Percentiles rank a stretch among this genome's conserved stretches.
Evolutionary conservation across 2,113 vertebrate species (phyloP).

Genomic region (Pseudopodoces humilis): DNA sequence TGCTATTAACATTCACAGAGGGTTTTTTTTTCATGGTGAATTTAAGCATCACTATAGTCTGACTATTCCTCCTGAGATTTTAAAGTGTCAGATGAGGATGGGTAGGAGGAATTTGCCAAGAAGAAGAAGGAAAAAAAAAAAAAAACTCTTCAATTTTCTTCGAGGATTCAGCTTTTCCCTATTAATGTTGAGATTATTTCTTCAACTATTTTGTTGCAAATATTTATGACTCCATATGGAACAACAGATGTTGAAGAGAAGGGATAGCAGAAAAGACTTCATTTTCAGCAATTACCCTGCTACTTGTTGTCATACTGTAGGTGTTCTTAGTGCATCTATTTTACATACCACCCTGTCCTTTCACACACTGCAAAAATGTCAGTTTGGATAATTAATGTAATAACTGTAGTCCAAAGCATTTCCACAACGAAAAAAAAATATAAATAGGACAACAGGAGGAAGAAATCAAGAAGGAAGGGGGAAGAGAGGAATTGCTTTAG

Average conservation of each 20-base stretch:
- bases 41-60: conserved; percentile 5
- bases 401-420: conserved; percentile 35
- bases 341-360: conserved; percentile 66
- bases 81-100: conserved; percentile 53
- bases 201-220: conserved; percentile 73
- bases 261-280: conserved; percentile 68
- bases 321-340: conserved; percentile 70
- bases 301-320: conserved; percentile 74
- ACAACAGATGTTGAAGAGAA: conserved; percentile 72
- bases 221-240: conserved; percentile 77
- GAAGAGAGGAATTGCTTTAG: neutral
- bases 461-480: neutral
- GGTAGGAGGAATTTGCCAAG: conserved; percentile 51
- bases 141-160: conserved; percentile 56
- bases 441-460: neutral
- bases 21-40: neutral
- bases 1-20: neutral
- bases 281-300: conserved; percentile 71
- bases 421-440: conserved; percentile 5
- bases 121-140: neutral
- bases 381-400: conserved; percentile 60
- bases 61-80: conserved; percentile 23
- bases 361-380: conserved; percentile 61
- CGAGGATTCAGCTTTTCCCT: conserved; percentile 57
- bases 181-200: conserved; percentile 71